phyloP scores from a whole-genome alignment of 2,888 invertebrate genomes.

The Melipona beecheii region DNA sequence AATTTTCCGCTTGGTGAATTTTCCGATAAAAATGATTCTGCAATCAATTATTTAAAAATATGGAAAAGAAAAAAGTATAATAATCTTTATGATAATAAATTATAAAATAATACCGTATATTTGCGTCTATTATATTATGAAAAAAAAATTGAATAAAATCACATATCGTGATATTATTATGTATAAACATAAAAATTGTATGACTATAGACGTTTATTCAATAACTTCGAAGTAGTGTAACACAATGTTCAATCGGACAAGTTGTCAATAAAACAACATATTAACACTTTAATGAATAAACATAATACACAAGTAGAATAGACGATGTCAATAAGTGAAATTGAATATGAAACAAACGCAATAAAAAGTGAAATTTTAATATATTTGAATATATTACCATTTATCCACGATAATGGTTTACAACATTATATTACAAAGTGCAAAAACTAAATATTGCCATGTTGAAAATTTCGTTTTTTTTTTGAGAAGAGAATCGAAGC shows the following conservation, averaged over 20 bases:
- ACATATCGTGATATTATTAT: background rate
- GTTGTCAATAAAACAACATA: background rate
- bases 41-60: background rate
- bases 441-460: background rate
- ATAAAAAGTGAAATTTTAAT: background rate
- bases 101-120: background rate
- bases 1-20: slow-evolving; percentile 44
- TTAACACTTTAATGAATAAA: slow-evolving; percentile 13
- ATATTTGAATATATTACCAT: background rate
- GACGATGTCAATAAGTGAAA: slow-evolving; percentile 12
- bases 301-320: background rate
- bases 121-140: background rate
- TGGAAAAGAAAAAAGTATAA: background rate
- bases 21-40: slow-evolving; percentile 25
- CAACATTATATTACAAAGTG: background rate
- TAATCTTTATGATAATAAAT: background rate
- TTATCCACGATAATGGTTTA: background rate
- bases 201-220: background rate
- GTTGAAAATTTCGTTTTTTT: background rate
- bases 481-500: background rate
- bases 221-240: background rate
- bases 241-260: background rate
- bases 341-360: background rate
- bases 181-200: background rate
- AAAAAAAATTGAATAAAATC: background rate